Percentiles rank a stretch among this genome's conserved stretches.
phyloP scores from a whole-genome alignment of 2,888 invertebrate genomes.

The Drosophila histrio region DNA sequence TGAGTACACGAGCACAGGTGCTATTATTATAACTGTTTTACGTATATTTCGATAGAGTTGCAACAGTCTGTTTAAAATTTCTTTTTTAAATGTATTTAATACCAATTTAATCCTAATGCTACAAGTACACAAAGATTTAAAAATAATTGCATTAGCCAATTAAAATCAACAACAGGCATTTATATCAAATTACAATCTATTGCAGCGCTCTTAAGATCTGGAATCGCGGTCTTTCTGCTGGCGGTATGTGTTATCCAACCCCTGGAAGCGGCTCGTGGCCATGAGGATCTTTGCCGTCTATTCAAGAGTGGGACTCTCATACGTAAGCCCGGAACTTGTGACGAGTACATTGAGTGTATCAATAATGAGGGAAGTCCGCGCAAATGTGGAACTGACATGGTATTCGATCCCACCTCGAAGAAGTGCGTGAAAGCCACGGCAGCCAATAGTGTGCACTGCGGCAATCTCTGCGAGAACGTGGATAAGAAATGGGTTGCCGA shows the following conservation, averaged over 20 bases:
- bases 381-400: constrained; percentile 42
- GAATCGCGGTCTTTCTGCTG: constrained; percentile 40
- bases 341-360: constrained; percentile 72
- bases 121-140: no score
- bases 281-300: constrained; percentile 63
- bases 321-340: constrained; percentile 75
- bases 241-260: constrained; percentile 13
- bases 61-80: background rate
- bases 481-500: constrained; percentile 65
- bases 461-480: constrained; percentile 64
- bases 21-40: background rate
- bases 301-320: constrained; percentile 67
- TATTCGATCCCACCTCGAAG: constrained; percentile 54
- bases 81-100: no score
- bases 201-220: constrained; percentile 22
- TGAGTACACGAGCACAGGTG: constrained; percentile 16
- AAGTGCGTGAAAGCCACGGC: constrained; percentile 58
- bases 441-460: constrained; percentile 58
- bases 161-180: no score
- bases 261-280: constrained; percentile 19
- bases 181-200: background rate
- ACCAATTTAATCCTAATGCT: no score
- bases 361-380: constrained; percentile 36
- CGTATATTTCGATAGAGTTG: background rate
- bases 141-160: no score